These are phyloP conservation scores for Drosophila tristis DNA, from an alignment of 1,140 invertebrate genomes.

Conservation along the genomic window DNA sequence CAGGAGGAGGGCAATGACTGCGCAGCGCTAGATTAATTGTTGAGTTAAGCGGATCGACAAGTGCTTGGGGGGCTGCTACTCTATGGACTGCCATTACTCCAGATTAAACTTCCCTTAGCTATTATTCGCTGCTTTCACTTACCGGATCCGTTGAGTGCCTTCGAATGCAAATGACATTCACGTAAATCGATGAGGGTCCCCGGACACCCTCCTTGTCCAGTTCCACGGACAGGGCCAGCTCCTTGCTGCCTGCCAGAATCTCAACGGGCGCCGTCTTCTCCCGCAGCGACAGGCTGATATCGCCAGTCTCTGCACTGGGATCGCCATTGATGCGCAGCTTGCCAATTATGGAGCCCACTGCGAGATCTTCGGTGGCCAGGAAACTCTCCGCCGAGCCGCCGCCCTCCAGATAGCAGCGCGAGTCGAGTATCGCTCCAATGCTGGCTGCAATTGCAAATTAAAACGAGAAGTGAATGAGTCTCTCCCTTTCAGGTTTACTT, in stretches of 20 bases:
- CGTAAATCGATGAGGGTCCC: conserved; percentile 92
- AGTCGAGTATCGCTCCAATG: conserved; percentile 88
- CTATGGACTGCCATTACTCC: background rate
- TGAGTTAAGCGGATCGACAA: conserved; percentile 27
- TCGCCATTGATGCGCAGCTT: conserved; percentile 91
- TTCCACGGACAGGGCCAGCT: conserved; percentile 90
- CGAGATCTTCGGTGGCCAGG: conserved; percentile 93
- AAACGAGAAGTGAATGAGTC: conserved; percentile 22
- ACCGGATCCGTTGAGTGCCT: conserved; percentile 91
- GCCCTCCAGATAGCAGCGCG: conserved; percentile 94
- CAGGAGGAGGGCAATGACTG: background rate
- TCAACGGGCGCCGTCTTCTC: conserved; percentile 91
- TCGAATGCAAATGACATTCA: conserved; percentile 93
- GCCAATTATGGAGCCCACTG: conserved; percentile 91
- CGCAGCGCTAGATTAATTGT: conserved; percentile 43
- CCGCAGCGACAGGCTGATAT: conserved; percentile 91
- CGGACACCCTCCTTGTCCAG: conserved; percentile 94
- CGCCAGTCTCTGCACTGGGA: conserved; percentile 87
- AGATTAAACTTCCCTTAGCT: background rate
- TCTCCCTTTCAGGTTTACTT: conserved; percentile 53
- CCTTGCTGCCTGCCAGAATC: conserved; percentile 91
- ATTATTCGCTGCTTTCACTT: conserved; percentile 37
- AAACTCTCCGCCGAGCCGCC: conserved; percentile 95
- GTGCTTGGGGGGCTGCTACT: conserved; percentile 1
- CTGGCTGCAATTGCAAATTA: conserved; percentile 43